Evolutionary conservation across 2,888 invertebrate species (phyloP).

Genomic region (Celastrina argiolus): DNA sequence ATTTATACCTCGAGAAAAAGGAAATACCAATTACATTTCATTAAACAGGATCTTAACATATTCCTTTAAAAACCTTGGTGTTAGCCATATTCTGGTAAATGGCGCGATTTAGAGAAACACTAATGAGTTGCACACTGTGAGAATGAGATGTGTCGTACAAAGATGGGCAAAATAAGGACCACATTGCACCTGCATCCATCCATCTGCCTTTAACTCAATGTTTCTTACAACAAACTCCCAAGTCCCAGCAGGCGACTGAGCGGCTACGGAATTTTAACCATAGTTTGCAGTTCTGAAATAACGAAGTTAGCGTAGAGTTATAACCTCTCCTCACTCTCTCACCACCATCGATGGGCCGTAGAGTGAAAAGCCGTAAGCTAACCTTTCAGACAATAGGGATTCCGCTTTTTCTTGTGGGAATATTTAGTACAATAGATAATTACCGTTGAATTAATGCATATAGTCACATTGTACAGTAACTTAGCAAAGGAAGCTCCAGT

Average conservation of each 20-base stretch:
- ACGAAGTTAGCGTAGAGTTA: too few relatives aligned
- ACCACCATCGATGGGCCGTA: not conserved
- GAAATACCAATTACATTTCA: conserved; percentile 9
- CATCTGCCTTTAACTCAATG: not conserved
- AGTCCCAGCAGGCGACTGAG: conserved; percentile 1
- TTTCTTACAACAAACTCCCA: not conserved
- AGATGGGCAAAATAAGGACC: not conserved
- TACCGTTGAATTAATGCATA: not conserved
- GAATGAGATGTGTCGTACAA: not conserved
- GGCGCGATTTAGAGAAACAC: not conserved
- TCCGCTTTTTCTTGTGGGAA: not conserved
- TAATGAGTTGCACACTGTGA: conserved; percentile 14
- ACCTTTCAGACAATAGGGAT: not conserved
- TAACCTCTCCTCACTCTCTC: too few relatives aligned
- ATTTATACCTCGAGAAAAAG: not conserved
- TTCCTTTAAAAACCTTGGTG: not conserved
- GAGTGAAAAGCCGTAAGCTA: not conserved
- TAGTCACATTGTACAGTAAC: not conserved
- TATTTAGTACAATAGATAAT: not conserved
- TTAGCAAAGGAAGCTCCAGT: not conserved
- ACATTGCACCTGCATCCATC: not conserved
- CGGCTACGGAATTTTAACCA: not conserved
- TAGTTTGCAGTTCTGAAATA: not conserved
- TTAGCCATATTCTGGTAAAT: conserved; percentile 3
- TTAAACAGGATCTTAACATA: not conserved